These are phyloP conservation scores for Noctua janthina DNA, from an alignment of 2,888 invertebrate species.

Conservation along the genomic window DNA sequence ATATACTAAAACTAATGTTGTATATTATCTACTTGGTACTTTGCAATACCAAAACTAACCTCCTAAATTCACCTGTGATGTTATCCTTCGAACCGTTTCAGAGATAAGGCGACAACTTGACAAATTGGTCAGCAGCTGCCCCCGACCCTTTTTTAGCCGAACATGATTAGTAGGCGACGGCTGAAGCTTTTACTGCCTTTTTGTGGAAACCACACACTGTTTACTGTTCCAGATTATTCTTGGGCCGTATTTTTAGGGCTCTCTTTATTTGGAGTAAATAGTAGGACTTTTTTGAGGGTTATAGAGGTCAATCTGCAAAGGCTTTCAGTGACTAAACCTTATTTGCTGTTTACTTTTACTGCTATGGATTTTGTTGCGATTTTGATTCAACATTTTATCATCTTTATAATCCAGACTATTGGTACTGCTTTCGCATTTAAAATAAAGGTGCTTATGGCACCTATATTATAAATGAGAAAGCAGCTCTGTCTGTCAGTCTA, in stretches of 20 bases:
- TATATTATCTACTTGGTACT: neutral
- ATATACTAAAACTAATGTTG: too few relatives aligned
- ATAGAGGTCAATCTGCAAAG: constrained; percentile 7
- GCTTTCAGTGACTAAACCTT: constrained; percentile 24
- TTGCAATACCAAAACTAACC: constrained; percentile 8
- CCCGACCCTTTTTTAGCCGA: constrained; percentile 52
- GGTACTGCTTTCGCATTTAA: too few relatives aligned
- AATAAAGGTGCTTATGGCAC: too few relatives aligned
- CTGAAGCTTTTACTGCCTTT: constrained; percentile 52
- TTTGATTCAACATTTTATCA: neutral
- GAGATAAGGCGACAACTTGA: constrained; percentile 64
- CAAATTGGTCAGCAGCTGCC: constrained; percentile 60
- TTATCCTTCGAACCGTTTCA: constrained; percentile 37
- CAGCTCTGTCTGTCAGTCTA: neutral
- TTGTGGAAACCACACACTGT: constrained; percentile 51
- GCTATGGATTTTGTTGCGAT: neutral
- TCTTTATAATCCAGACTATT: neutral
- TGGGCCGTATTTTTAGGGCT: constrained; percentile 39
- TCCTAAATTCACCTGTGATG: constrained; percentile 47
- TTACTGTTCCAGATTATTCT: constrained; percentile 52
- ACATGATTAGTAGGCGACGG: constrained; percentile 58
- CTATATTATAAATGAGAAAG: neutral
- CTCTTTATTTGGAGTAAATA: constrained; percentile 30
- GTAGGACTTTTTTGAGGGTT: constrained; percentile 9
- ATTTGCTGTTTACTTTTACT: neutral